Evolutionary conservation across 2,888 invertebrate species (phyloP).

Genomic region (Agriopis marginaria): DNA sequence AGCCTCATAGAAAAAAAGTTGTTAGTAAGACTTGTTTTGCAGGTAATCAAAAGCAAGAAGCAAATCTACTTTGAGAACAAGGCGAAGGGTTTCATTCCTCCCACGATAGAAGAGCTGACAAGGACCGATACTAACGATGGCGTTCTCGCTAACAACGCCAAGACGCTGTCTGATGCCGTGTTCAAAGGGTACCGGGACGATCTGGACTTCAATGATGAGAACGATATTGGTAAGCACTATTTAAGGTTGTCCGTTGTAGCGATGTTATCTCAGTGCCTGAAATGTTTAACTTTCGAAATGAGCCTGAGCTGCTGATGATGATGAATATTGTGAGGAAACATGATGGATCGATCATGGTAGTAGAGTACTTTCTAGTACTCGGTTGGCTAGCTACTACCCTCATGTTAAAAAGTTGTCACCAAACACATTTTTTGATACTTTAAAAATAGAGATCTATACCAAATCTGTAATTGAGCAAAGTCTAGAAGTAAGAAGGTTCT

Average conservation of each 20-base stretch:
- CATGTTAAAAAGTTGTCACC: too few relatives aligned
- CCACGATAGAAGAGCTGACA: conserved; percentile 70
- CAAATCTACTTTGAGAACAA: conserved; percentile 84
- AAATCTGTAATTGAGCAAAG: too few relatives aligned
- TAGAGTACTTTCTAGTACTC: too few relatives aligned
- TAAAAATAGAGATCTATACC: too few relatives aligned
- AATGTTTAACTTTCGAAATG: too few relatives aligned
- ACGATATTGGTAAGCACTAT: conserved; percentile 87
- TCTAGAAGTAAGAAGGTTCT: too few relatives aligned
- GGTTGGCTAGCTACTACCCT: too few relatives aligned
- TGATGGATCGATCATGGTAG: too few relatives aligned
- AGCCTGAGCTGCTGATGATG: background rate
- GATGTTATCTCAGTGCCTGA: too few relatives aligned
- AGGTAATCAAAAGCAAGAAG: conserved; percentile 88
- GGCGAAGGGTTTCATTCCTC: conserved; percentile 75
- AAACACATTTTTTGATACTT: too few relatives aligned
- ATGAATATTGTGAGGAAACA: background rate
- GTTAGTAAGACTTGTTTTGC: conserved; percentile 16
- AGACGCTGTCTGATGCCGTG: conserved; percentile 80
- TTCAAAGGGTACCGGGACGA: conserved; percentile 91
- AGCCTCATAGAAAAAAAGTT: background rate
- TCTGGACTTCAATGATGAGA: conserved; percentile 92
- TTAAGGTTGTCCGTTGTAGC: too few relatives aligned
- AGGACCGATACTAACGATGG: conserved; percentile 64
- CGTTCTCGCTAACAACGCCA: conserved; percentile 62